Conservation (phyloP, 1,140 invertebrate genomes). For the Mesaphorura yosii region DNA sequence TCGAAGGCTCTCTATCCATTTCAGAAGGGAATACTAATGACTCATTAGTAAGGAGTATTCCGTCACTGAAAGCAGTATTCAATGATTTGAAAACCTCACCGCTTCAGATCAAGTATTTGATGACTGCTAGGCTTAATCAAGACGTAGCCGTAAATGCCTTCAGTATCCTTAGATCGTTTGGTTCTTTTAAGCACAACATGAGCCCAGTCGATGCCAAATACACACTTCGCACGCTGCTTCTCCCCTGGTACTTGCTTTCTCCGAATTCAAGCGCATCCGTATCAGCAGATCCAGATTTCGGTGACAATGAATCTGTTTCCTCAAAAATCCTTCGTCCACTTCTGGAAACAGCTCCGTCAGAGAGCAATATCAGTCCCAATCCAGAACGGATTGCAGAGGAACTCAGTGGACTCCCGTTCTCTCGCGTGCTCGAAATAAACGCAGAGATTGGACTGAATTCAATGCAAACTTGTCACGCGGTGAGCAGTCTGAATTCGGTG, state of each 20-base stretch:
- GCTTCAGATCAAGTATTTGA: not conserved
- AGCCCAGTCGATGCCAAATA: slow-evolving; percentile 3
- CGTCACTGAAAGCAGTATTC: not conserved
- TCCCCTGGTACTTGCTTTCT: not conserved
- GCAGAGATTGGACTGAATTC: slow-evolving; percentile 2
- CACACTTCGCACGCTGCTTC: not conserved
- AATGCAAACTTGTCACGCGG: not conserved
- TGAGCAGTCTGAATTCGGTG: not conserved
- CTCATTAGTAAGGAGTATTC: no score
- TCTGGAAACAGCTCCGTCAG: not conserved
- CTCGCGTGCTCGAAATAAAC: no score
- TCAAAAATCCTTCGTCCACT: not conserved
- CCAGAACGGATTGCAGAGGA: not conserved
- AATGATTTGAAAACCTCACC: not conserved
- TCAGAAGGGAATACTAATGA: slow-evolving; percentile 3
- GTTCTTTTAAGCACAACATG: not conserved
- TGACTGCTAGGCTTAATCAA: not conserved
- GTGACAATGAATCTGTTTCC: no score
- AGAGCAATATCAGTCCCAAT: not conserved
- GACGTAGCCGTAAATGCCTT: not conserved
- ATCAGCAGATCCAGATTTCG: not conserved
- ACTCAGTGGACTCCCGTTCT: no score
- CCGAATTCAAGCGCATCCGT: not conserved
- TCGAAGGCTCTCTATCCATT: not conserved
- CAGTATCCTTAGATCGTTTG: not conserved